Evolutionary conservation across 2,113 vertebrate genomes (phyloP), one percentile per base, ranked within the genome.

Genomic region (Dipodomys ordii): DNA sequence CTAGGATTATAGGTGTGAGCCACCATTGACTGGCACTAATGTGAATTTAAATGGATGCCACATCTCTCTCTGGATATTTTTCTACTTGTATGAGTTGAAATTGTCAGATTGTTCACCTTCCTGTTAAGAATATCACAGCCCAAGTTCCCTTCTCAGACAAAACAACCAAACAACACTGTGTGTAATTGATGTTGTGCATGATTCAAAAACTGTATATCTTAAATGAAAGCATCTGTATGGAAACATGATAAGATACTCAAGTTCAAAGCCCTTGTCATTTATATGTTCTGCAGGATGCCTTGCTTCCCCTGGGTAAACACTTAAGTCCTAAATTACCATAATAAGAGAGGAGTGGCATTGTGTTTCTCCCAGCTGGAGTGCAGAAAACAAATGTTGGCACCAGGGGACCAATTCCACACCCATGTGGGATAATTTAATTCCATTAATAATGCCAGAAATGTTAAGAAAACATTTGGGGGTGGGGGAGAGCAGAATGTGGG

Each of bases 391-490:
- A 87, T 89, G 71, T 94, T 93, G 62, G 76, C 92, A 91, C 57
- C 11, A 22, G 60, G 90, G 90, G 30, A 76, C 77, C 89, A 35
- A 88, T 97, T 92, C 88, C 72, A 13, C 93, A 88, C 90, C 46
- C 95, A 89, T 88, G 11, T 94, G 96, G 94, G 97, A 97, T 76
- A 12, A 82, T 76, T 72, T 60, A 28, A 64, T 97, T 97, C 88
- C 85, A 88, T 91, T 97, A 96, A 94, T 95, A 96, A 96, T 95
- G 76, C 82, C 94, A 89, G 69, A 95, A 95, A 95, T 96, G 72
- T 82, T 94, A 35, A 92, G 86, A 95, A 97, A 96, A 94, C 35
- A 81, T 62, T 87, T 79, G 30, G 80, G n/a, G 44, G 1, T 9
- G 20, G 53, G 53, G 15, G 53, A 57, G 53, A 69, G 76, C 71